Conservation (phyloP, 2,888 invertebrate species). For the Suillia variegata region DNA sequence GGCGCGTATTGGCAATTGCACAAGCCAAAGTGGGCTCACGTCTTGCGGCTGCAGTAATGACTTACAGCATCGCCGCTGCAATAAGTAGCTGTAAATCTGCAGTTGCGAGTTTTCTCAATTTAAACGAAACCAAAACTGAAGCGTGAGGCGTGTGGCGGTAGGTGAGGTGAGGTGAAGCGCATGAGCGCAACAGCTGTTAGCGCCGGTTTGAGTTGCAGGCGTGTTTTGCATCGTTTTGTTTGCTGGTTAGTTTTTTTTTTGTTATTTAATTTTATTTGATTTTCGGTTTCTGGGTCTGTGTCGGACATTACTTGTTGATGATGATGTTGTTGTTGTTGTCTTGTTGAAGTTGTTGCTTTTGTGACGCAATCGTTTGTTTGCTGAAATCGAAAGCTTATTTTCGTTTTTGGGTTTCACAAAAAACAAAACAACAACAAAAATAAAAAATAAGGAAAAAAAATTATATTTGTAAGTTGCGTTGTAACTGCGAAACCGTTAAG, state of each 20-base stretch:
- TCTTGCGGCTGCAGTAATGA: too few relatives aligned
- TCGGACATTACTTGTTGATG: conserved; percentile 18
- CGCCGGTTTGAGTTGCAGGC: conserved; percentile 32
- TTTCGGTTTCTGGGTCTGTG: conserved; percentile 46
- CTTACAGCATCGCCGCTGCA: too few relatives aligned
- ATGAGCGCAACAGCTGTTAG: conserved; percentile 37
- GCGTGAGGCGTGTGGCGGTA: too few relatives aligned
- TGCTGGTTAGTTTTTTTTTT: too few relatives aligned
- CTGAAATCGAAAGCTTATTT: conserved; percentile 33
- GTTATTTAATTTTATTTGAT: background rate
- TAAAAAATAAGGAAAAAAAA: too few relatives aligned
- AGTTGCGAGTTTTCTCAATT: too few relatives aligned
- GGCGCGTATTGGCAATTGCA: too few relatives aligned
- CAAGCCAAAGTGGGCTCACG: too few relatives aligned
- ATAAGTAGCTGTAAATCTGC: too few relatives aligned
- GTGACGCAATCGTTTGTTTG: conserved; percentile 44
- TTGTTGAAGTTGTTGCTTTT: conserved; percentile 20
- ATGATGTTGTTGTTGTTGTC: conserved; percentile 18
- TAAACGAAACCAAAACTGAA: too few relatives aligned
- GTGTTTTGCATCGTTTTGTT: background rate
- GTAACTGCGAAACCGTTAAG: conserved; percentile 29
- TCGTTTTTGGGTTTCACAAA: conserved; percentile 8
- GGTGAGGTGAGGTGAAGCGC: too few relatives aligned
- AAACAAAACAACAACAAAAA: conserved; percentile 10
- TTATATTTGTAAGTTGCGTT: too few relatives aligned